A percentile compares a stretch with the other conserved stretches of the same genome.
phyloP scores from a whole-genome alignment of 2,797 vertebrate species.

The Smutsia gigantea region DNA sequence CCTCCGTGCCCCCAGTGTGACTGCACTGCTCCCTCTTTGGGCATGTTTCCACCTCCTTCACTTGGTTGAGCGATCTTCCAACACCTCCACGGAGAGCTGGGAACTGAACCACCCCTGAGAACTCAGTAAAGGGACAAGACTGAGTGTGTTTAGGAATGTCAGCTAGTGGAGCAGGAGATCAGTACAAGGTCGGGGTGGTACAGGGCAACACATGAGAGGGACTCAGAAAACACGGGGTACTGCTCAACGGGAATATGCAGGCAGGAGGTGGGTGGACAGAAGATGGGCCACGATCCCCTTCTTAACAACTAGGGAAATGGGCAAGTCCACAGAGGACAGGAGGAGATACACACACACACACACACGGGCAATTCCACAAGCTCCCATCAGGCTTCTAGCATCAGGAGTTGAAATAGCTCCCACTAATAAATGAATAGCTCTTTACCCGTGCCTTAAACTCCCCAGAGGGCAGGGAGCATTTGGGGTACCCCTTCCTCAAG shows the following conservation, averaged over 20 bases:
- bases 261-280: neutral
- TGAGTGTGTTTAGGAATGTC: neutral
- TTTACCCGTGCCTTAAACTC: too few species aligned
- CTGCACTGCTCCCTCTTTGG: fast-evolving
- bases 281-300: neutral
- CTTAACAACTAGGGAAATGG: neutral
- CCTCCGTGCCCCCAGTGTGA: fast-evolving
- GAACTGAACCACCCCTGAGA: neutral
- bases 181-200: fast-evolving
- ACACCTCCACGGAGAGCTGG: neutral
- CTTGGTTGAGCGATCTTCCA: neutral
- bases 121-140: neutral
- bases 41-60: neutral
- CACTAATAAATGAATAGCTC: neutral
- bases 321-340: neutral
- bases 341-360: neutral
- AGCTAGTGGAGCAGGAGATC: too few species aligned
- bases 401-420: neutral
- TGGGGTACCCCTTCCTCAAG: too few species aligned
- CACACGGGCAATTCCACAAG: too few species aligned
- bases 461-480: too few species aligned
- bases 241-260: fast-evolving
- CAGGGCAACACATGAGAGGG: neutral
- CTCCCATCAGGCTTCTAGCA: neutral
- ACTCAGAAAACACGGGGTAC: neutral